Percentiles rank a stretch among this genome's conserved stretches.
Evolutionary conservation across 1,140 invertebrate genomes (phyloP).

Genomic region (Cydia fagiglandana): DNA sequence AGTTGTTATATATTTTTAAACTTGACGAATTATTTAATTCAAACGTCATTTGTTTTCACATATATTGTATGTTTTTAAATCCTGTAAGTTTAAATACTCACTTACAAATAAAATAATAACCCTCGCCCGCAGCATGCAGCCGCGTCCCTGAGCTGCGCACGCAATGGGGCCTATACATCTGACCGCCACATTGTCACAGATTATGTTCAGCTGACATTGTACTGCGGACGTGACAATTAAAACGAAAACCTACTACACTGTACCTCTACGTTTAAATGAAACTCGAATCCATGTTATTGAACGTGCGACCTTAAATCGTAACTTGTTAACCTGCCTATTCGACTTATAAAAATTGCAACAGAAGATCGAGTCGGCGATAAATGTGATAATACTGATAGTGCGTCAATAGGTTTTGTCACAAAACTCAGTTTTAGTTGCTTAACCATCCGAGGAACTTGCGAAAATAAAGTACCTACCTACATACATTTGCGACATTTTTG

Average conservation of each 20-base stretch:
- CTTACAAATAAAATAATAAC: too few species aligned
- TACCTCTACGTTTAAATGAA: slow-evolving; percentile 7
- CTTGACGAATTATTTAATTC: too few species aligned
- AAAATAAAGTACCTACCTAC: neutral
- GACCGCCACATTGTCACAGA: slow-evolving; percentile 7
- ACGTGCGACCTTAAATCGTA: slow-evolving; percentile 35
- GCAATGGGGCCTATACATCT: neutral
- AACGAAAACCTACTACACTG: slow-evolving; percentile 46
- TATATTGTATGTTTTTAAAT: too few species aligned
- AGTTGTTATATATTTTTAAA: too few species aligned
- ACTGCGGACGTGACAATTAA: slow-evolving; percentile 49
- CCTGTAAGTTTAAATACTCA: too few species aligned
- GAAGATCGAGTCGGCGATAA: neutral
- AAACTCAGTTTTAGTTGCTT: slow-evolving; percentile 32
- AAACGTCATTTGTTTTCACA: too few species aligned
- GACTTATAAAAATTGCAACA: slow-evolving; percentile 32
- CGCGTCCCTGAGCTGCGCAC: slow-evolving; percentile 18
- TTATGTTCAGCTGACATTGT: neutral
- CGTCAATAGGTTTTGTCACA: slow-evolving; percentile 41
- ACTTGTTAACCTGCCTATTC: slow-evolving; percentile 11
- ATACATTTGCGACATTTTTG: neutral
- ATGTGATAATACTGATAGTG: slow-evolving; percentile 35
- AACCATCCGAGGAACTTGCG: slow-evolving; percentile 24
- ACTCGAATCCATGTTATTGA: slow-evolving; percentile 20
- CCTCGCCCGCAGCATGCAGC: neutral